Conservation (phyloP, 2,113 vertebrate genomes). For the Hemichromis elongatus region DNA sequence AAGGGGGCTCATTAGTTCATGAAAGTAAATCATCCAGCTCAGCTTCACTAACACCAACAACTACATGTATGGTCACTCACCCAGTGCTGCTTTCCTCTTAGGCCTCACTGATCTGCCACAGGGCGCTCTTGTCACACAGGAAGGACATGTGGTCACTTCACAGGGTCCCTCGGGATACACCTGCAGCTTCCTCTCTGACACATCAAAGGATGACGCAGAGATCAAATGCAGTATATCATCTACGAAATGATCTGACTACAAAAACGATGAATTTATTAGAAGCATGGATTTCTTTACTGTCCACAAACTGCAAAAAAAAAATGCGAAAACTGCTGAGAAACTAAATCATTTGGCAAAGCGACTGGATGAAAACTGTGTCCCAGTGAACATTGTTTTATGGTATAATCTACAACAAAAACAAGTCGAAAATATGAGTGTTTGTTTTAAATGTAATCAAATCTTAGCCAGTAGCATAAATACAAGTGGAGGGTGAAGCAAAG, state of each 20-base stretch:
- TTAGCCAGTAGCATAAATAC: neutral
- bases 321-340: neutral
- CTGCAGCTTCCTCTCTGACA: conserved; percentile 44
- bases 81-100: conserved; percentile 41
- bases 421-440: neutral
- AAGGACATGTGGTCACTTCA: conserved; percentile 50
- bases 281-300: neutral
- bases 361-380: neutral
- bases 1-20: conserved; percentile 46
- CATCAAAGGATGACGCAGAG: neutral
- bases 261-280: neutral
- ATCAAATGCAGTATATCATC: neutral
- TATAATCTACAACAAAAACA: neutral
- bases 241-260: neutral
- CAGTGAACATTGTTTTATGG: neutral
- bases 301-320: neutral
- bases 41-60: neutral
- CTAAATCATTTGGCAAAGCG: neutral
- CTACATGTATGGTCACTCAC: conserved; percentile 24
- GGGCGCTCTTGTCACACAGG: conserved; percentile 48
- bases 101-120: conserved; percentile 55
- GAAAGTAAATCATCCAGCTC: conserved; percentile 17
- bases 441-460: neutral
- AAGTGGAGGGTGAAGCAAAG: neutral
- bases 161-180: conserved; percentile 46